Evolutionary conservation across 1,140 invertebrate genomes (phyloP).

Genomic region (Cotesia chilonis): DNA sequence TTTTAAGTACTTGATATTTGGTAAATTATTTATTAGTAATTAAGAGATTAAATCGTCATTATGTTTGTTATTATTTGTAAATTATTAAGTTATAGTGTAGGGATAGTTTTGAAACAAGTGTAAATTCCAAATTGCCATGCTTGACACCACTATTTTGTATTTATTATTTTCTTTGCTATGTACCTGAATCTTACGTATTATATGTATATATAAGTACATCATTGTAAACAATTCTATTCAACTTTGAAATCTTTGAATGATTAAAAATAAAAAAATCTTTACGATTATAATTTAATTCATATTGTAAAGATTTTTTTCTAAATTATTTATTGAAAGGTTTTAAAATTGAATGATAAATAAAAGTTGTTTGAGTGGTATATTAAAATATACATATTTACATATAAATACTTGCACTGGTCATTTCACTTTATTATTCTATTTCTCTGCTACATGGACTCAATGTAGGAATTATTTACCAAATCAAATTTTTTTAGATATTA

Average conservation of each 20-base stretch:
- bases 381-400: constrained; percentile 35
- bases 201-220: too few species aligned
- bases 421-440: constrained; percentile 14
- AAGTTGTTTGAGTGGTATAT: too few species aligned
- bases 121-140: constrained; percentile 58
- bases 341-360: too few species aligned
- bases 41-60: neutral
- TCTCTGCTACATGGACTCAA: constrained; percentile 43
- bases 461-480: constrained; percentile 31
- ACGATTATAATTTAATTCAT: too few species aligned
- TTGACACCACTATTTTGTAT: constrained; percentile 62
- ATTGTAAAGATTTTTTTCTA: too few species aligned
- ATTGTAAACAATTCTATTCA: too few species aligned
- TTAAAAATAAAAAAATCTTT: too few species aligned
- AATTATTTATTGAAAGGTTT: too few species aligned
- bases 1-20: constrained; percentile 1
- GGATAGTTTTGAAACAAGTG: constrained; percentile 55
- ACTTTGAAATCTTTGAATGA: too few species aligned
- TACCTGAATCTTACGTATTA: constrained; percentile 62
- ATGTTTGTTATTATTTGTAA: constrained; percentile 4
- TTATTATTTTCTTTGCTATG: constrained; percentile 60
- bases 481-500: constrained; percentile 48
- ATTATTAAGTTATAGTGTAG: constrained; percentile 24
- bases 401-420: constrained; percentile 5
- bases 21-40: constrained; percentile 9